Conservation (phyloP, 2,797 vertebrate genomes). For the Enteromius treurensis region DNA sequence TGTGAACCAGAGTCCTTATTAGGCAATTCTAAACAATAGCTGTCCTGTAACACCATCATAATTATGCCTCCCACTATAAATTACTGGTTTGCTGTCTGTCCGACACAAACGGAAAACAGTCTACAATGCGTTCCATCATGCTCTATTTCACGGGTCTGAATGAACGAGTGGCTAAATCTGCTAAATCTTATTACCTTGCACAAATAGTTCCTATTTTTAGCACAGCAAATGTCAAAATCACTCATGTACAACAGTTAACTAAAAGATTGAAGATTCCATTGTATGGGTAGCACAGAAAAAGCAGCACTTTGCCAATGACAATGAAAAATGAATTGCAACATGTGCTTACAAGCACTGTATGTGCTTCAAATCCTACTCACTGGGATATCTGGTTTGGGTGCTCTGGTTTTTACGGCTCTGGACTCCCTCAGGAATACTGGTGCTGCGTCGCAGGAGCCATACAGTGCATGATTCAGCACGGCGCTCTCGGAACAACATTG, state of each 20-base stretch:
- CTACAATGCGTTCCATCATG: conserved; percentile 11
- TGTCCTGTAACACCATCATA: conserved; percentile 41
- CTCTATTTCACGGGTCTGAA: background rate
- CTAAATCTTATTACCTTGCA: background rate
- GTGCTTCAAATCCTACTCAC: conserved; percentile 58
- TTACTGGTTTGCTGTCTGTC: conserved; percentile 32
- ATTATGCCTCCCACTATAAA: conserved; percentile 52
- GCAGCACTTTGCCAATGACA: background rate
- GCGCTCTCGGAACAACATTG: conserved; percentile 68
- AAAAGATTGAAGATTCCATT: background rate
- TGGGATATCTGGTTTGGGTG: conserved; percentile 56
- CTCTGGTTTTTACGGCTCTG: conserved; percentile 54
- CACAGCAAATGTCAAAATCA: background rate
- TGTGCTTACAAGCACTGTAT: background rate
- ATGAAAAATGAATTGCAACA: background rate
- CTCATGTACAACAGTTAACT: background rate
- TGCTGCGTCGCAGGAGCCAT: conserved; percentile 72
- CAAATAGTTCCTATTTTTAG: background rate
- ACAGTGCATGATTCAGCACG: conserved; percentile 69
- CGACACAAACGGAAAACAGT: conserved; percentile 26
- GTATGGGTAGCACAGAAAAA: background rate
- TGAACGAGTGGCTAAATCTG: too few species aligned
- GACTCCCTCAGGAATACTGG: conserved; percentile 60
- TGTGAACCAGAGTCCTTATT: conserved; percentile 37
- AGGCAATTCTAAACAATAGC: conserved; percentile 45